Evolutionary conservation across 1,140 invertebrate genomes (phyloP), one percentile per base, ranked within the genome.

Genomic region (Eumaeus atala): DNA sequence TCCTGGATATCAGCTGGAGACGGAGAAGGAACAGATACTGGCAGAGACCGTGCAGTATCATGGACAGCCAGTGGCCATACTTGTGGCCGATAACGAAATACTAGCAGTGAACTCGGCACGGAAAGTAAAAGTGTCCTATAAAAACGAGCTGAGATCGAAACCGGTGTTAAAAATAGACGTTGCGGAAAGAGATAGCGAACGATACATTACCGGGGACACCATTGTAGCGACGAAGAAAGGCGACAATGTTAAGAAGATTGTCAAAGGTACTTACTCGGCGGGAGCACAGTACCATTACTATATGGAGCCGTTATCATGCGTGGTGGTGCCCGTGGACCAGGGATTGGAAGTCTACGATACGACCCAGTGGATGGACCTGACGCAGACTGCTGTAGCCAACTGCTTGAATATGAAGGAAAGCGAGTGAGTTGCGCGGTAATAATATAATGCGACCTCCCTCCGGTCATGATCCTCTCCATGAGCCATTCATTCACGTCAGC

Each of bases 21-120:
- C 54, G 3, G 82, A 87, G 56, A 77, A 89, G 35, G 89, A 90
- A 77, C 87, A 90, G 64, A 87, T 91, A 40, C 83, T 91, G 48
- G 90, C 87, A 35, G 69, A 74, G 0, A 74, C 74, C 6, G 89
- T 95, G 0, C 69, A 86, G 18, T 93, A 90, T 69, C 91, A 92
- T 44, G 92, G 93, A 0, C 94, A 96, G 75, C 90, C 93, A 0
- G 70, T 95, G 2, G 95, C 94, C 0, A 81, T 96, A 6, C 79
- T 96, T 0, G 91, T 93, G 0, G 95, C 94, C 0, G 70, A 88
- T 33, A 90, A 84, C 36, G 87, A 92, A 59, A 80, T 87, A 14
- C 63, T 91, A 44, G 94, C 93, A 3, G 84, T 90, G 2, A 83
- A 89, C 10, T 92, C 91, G 5, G 90, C 91, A 0, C 89, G 90